phyloP scores from a whole-genome alignment of 1,140 invertebrate genomes.

The Aphaenogaster ashmeadi region DNA sequence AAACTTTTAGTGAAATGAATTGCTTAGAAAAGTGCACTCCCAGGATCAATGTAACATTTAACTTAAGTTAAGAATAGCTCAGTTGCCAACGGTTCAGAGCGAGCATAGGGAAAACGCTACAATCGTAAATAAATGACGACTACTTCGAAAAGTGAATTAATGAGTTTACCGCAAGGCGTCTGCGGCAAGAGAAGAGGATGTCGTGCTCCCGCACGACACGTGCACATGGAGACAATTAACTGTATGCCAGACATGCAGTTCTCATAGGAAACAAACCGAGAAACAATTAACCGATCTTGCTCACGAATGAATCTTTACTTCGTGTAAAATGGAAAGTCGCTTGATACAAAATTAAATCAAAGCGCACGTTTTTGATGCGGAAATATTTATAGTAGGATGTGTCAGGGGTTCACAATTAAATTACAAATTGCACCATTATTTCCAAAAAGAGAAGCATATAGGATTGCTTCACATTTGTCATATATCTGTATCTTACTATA shows the following conservation, averaged over 20 bases:
- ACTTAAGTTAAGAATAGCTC: conserved; percentile 18
- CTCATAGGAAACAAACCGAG: conserved; percentile 52
- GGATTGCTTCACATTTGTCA: not conserved
- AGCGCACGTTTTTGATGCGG: not conserved
- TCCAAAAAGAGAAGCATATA: not conserved
- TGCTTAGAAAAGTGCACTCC: not conserved
- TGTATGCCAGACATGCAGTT: conserved; percentile 40
- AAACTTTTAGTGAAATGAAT: conserved; percentile 21
- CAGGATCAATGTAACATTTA: conserved; percentile 12
- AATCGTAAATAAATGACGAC: conserved; percentile 50
- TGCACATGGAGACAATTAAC: conserved; percentile 64
- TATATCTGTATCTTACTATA: not conserved
- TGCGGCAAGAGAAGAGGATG: not conserved
- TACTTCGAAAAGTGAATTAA: conserved; percentile 60
- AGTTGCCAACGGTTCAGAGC: not conserved
- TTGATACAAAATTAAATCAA: conserved; percentile 33
- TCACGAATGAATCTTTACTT: conserved; percentile 47
- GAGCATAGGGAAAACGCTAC: not conserved
- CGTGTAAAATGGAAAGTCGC: not conserved
- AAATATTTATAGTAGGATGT: conserved; percentile 32
- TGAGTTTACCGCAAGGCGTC: not conserved
- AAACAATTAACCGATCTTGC: conserved; percentile 67
- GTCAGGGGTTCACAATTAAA: not conserved
- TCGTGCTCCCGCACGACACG: conserved; percentile 42
- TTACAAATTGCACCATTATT: not conserved